Evolutionary conservation across 2,797 vertebrate genomes (phyloP).

Genomic region (Myotis pilosus): DNA sequence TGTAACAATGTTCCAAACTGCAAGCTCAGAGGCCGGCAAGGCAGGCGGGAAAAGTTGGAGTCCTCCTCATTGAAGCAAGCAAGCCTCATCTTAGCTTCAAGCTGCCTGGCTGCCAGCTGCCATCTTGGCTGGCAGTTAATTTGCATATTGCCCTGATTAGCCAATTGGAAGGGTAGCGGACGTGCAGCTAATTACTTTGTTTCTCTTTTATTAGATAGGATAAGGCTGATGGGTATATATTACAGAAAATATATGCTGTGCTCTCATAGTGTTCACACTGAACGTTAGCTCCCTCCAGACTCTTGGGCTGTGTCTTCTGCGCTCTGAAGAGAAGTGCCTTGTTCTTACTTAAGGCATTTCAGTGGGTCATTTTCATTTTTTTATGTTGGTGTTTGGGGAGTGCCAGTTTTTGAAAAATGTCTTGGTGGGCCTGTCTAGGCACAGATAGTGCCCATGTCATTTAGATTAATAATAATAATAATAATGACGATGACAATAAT

Average conservation of each 20-base stretch:
- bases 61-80: too few species aligned
- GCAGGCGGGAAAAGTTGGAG: too few species aligned
- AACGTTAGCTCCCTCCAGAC: not conserved
- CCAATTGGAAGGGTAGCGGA: too few species aligned
- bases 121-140: too few species aligned
- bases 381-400: not conserved
- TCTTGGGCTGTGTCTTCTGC: not conserved
- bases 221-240: not conserved
- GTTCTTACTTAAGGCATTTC: not conserved
- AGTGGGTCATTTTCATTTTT: not conserved
- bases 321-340: not conserved
- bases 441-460: not conserved
- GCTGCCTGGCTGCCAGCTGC: too few species aligned
- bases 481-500: not conserved
- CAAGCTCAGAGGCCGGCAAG: too few species aligned
- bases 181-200: too few species aligned
- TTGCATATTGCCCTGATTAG: too few species aligned
- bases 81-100: too few species aligned
- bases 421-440: not conserved
- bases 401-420: not conserved
- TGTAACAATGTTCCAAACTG: too few species aligned
- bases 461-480: not conserved
- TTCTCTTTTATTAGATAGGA: too few species aligned
- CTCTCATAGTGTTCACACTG: not conserved
- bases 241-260: not conserved